These are phyloP conservation scores for Xanthostigma xanthostigma DNA, from an alignment of 2,888 invertebrate species.

Conservation along the genomic window DNA sequence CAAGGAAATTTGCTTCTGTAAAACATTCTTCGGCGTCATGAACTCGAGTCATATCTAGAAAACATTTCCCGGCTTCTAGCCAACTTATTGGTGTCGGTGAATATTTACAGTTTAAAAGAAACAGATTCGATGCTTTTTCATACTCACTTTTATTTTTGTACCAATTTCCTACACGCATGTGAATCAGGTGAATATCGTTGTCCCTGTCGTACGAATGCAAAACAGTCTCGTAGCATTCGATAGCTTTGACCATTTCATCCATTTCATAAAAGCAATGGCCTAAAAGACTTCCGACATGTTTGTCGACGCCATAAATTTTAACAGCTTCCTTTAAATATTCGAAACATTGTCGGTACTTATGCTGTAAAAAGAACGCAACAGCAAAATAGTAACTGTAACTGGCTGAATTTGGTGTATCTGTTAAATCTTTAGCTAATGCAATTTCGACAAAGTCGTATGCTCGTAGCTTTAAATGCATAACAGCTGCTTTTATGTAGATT, in stretches of 20 bases:
- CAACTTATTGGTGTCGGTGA: slow-evolving; percentile 25
- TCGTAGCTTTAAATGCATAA: slow-evolving; percentile 22
- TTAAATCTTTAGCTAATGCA: slow-evolving; percentile 20
- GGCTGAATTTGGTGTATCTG: neutral
- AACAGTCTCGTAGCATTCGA: slow-evolving; percentile 20
- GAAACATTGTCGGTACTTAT: slow-evolving; percentile 21
- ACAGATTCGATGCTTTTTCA: slow-evolving; percentile 19
- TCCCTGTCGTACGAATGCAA: slow-evolving; percentile 21
- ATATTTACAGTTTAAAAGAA: slow-evolving; percentile 20
- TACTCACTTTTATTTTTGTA: neutral
- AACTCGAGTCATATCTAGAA: slow-evolving; percentile 22
- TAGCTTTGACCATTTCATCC: slow-evolving; percentile 17
- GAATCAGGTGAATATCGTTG: slow-evolving; percentile 22
- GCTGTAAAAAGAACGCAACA: slow-evolving; percentile 21
- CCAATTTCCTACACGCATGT: slow-evolving; percentile 16
- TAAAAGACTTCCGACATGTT: slow-evolving; percentile 19
- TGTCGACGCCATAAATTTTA: slow-evolving; percentile 21
- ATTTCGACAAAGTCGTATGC: slow-evolving; percentile 22
- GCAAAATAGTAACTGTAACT: slow-evolving; percentile 23
- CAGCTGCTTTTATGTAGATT: slow-evolving; percentile 20
- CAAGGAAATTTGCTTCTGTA: slow-evolving; percentile 24
- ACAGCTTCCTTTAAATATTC: slow-evolving; percentile 22
- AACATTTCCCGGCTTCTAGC: slow-evolving; percentile 19
- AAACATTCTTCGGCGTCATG: slow-evolving; percentile 27
- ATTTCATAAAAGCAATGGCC: slow-evolving; percentile 22